Conservation (phyloP, 2,113 vertebrate species). For the Rhagologus leucostigma region DNA sequence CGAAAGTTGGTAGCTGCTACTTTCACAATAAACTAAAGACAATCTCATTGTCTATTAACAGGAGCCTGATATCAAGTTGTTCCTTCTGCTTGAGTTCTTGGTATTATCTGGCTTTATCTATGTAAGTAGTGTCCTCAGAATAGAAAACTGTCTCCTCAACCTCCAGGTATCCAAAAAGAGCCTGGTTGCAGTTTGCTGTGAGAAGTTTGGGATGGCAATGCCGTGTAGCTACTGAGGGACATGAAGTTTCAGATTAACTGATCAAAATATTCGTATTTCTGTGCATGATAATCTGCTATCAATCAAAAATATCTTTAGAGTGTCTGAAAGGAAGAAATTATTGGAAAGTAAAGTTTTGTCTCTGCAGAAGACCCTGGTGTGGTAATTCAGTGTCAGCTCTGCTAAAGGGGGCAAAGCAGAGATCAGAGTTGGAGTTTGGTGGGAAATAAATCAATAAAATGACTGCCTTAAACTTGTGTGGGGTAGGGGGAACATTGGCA, state of each 20-base stretch:
- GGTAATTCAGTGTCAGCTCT: not conserved
- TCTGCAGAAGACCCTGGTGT: not conserved
- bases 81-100: not conserved
- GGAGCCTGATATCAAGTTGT: not conserved
- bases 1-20: not conserved
- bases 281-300: not conserved
- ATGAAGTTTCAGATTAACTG: not conserved
- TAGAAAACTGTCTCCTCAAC: not conserved
- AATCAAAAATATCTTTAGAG: not conserved
- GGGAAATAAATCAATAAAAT: not conserved
- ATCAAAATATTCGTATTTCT: not conserved
- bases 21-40: not conserved
- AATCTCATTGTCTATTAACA: not conserved
- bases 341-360: not conserved
- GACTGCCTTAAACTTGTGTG: not conserved
- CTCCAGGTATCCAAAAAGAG: not conserved
- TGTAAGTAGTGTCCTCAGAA: not conserved
- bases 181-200: not conserved
- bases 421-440: not conserved
- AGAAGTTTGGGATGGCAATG: not conserved
- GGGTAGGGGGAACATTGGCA: accelerated
- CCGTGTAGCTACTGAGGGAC: accelerated
- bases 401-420: not conserved
- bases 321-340: not conserved
- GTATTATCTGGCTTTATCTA: not conserved